phyloP scores from a whole-genome alignment of 1,140 invertebrate genomes.

The Yoshiicerus persimilis region DNA sequence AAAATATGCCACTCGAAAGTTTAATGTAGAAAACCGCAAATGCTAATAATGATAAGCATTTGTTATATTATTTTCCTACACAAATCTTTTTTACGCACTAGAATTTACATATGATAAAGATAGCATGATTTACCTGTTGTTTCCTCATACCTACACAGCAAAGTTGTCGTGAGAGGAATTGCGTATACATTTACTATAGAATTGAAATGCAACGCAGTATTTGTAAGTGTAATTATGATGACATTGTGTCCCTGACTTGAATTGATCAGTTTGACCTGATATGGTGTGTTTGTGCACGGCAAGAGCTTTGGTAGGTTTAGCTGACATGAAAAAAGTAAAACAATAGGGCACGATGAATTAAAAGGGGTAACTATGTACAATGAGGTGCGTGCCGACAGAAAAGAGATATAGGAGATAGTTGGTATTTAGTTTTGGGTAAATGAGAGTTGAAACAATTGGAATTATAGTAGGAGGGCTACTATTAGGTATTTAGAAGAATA shows the following conservation, averaged over 20 bases:
- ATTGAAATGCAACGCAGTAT: background rate
- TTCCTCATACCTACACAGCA: too few relatives aligned
- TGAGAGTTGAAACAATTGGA: background rate
- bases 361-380: background rate
- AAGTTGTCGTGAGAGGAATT: too few relatives aligned
- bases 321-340: background rate
- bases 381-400: conserved; percentile 4
- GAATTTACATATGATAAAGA: background rate
- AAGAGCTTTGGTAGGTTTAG: background rate
- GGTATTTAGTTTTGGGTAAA: background rate
- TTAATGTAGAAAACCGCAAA: too few relatives aligned
- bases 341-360: background rate
- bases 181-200: background rate
- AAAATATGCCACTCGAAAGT: too few relatives aligned
- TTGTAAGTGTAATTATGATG: background rate
- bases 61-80: too few relatives aligned
- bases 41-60: too few relatives aligned
- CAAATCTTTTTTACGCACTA: background rate
- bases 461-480: background rate
- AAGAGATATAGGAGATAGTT: background rate
- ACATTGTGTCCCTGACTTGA: background rate
- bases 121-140: background rate
- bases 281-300: background rate
- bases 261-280: background rate
- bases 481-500: background rate